Evolutionary conservation across 2,113 vertebrate genomes (phyloP), one percentile per base, ranked within the genome.

Genomic region (Vidua chalybeata): DNA sequence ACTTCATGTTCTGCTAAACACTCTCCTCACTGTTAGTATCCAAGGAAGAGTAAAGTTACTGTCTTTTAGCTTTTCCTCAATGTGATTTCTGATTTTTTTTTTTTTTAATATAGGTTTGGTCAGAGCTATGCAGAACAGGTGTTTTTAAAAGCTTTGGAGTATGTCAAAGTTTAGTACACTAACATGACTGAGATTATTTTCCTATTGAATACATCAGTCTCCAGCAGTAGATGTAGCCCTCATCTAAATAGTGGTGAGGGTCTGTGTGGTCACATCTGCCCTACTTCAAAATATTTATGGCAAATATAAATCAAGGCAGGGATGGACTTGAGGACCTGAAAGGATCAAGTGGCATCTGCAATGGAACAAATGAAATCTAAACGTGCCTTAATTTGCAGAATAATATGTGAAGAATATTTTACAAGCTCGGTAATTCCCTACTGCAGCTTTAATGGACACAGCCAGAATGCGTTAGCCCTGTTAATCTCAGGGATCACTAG

Each of bases 1-100:
- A 74, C 73, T 87, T 93, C 75, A 91, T 64, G 31, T 86, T 96
- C 87, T 86, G 52, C 80, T 96, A 64, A 95, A 96, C 84, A 95
- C 51, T 84, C 52, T 94, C 68, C 58, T 67, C 64, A 86, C n/a
- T 95, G 76, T 94, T 92, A 84, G 15, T 55, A 55, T 77, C 31
- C 69, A 87, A 72, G 69, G 49, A 90, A 71, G 62, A 72, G 49
- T 62, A 63, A 89, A 92, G 69, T 92, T 87, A 27, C 52, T 61
- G 31, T 61, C 72, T 90, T 90, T 79, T 20, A 92, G 73, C 45
- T 31, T 76, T 94, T 92, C 56, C 72, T 84, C 49, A 35, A 3
- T 54, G 46, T 79, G 76, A 92, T 87, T 89, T 95, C 52, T 90
- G 46, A 9, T 55, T 43, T 68, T 64, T 35, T 68, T 64, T 35